Conservation (phyloP, 2,888 invertebrate species). For the Ceriagrion tenellum region DNA sequence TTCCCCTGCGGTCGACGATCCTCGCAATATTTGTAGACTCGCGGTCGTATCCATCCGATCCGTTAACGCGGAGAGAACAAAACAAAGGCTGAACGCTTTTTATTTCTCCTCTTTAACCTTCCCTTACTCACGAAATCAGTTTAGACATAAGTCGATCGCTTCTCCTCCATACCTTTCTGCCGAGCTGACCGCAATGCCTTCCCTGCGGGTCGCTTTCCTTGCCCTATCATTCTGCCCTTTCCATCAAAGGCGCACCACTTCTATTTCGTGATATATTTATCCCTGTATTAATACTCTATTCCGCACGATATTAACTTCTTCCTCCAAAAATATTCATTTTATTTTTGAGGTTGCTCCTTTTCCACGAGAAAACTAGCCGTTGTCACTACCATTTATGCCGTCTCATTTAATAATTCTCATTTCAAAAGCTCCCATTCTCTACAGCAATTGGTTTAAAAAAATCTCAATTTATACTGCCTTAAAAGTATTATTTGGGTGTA, state of each 20-base stretch:
- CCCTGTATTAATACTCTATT: not conserved
- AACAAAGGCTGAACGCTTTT: not conserved
- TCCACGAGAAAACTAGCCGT: no score
- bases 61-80: not conserved
- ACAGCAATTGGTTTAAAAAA: no score
- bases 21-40: not conserved
- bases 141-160: conserved; percentile 10
- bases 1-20: not conserved
- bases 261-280: not conserved
- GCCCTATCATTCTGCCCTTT: not conserved
- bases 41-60: not conserved
- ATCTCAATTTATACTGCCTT: no score
- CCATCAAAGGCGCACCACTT: no score
- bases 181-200: not conserved
- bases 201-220: not conserved
- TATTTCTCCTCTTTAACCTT: not conserved
- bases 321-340: no score
- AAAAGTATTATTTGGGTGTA: no score
- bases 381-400: no score
- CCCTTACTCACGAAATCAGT: not conserved
- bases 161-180: not conserved
- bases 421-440: no score
- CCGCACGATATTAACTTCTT: no score
- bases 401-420: no score
- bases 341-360: no score